Conservation (phyloP, 1,140 invertebrate species). For the Drosophila ironensis region DNA sequence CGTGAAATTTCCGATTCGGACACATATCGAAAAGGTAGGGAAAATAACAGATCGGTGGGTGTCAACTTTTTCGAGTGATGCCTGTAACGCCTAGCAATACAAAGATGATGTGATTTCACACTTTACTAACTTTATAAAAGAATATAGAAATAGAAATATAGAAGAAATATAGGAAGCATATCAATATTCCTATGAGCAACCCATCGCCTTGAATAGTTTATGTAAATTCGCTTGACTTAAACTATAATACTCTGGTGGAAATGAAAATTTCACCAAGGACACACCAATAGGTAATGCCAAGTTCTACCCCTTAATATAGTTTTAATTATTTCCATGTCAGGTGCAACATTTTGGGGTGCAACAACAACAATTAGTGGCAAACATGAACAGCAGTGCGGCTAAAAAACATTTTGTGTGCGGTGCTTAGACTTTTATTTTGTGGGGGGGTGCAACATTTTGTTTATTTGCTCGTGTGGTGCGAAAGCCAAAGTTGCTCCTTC, state of each 20-base stretch:
- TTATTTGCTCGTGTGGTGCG: constrained; percentile 37
- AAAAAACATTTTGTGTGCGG: not conserved
- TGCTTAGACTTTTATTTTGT: not conserved
- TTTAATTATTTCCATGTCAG: not conserved
- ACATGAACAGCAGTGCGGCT: not conserved
- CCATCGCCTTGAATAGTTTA: too few relatives aligned
- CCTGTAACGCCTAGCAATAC: too few relatives aligned
- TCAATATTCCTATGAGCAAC: too few relatives aligned
- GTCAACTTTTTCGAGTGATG: too few relatives aligned
- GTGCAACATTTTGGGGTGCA: constrained; percentile 3
- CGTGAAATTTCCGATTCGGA: constrained; percentile 6
- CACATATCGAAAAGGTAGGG: constrained; percentile 34
- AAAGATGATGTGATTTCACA: too few relatives aligned
- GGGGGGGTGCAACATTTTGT: constrained; percentile 8
- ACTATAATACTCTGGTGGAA: too few relatives aligned
- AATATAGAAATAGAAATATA: too few relatives aligned
- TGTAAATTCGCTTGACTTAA: too few relatives aligned
- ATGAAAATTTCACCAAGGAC: too few relatives aligned
- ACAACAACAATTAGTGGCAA: constrained; percentile 6
- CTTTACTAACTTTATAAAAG: too few relatives aligned
- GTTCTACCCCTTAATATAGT: not conserved
- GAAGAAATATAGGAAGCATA: too few relatives aligned
- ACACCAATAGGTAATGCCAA: too few relatives aligned
- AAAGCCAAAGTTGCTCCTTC: constrained; percentile 44
- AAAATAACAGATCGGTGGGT: not conserved